A percentile compares a stretch with the other conserved stretches of the same genome.
Conservation (phyloP, 2,113 vertebrate genomes). For the Chrysochloris asiatica region DNA sequence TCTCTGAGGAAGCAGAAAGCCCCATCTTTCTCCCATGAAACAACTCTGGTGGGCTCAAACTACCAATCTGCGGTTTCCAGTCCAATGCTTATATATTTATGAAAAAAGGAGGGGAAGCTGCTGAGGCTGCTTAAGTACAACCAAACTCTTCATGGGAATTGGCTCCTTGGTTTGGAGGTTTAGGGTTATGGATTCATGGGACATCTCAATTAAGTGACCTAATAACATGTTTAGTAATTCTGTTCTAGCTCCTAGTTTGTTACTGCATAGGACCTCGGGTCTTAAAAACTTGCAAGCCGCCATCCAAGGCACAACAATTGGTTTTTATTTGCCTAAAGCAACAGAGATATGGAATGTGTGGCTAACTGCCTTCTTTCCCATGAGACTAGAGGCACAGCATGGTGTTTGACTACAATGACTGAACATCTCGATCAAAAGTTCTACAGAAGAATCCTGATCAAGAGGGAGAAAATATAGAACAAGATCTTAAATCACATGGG, state of each 20-base stretch:
- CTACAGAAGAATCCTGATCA: no score
- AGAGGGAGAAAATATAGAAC: not conserved
- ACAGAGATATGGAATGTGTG: not conserved
- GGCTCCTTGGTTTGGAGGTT: not conserved
- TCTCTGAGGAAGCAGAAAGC: no score
- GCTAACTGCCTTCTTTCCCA: not conserved
- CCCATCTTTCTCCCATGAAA: no score
- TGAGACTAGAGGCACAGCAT: not conserved
- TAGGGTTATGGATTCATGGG: not conserved
- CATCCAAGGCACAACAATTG: not conserved
- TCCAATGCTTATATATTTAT: no score
- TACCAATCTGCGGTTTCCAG: no score
- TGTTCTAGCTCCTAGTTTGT: not conserved
- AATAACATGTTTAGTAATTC: not conserved
- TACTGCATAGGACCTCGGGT: no score
- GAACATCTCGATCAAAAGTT: not conserved
- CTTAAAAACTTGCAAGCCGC: no score
- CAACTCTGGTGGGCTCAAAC: no score
- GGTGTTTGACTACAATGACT: not conserved
- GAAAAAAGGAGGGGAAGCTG: no score
- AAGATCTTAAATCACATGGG: not conserved
- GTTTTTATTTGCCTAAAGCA: not conserved
- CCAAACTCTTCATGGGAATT: not conserved
- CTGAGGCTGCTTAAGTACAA: not conserved
- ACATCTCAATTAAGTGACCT: not conserved